Base-by-base conservation (phyloP, 2,888 invertebrate genomes). In the Tetropium fuscum region DNA sequence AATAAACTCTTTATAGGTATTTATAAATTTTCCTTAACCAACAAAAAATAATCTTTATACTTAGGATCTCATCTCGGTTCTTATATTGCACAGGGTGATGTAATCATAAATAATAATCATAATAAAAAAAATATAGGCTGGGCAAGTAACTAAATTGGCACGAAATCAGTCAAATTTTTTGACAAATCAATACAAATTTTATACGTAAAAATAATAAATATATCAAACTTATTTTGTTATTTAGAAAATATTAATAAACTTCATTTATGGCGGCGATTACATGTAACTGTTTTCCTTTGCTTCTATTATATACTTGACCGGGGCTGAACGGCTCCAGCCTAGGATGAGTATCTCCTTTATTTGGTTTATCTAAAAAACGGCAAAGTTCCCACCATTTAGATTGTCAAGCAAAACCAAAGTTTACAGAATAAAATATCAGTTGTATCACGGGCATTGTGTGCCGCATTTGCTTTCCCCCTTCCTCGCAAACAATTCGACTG, bases 301-400 rank as follows among this genome's bases (percentile, higher is more conserved):
- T 94, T 64, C 90, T 90, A 81, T 97, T 96, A 83, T 95, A 97
- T 13, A 97, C 93, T 81, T 97, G 96, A 0, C 96, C 95, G 0
- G 92, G 88, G 76, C 91, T 90, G 82, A 96, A 96, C 0, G 95
- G 94, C 77, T 95, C 93, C 51, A 95, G 83, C 60, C 93, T 87
- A 0, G 94, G 94, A 74, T 92, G 92, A 0, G 86, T 84, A 32
- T 85, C 85, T 34, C 76, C 78, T 73, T 84, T 84, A 54, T 82
- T 78, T 41, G 78, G 71, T 68, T 79, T 77, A 73, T 84, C 84
- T 84, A 68, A 40, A 73, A 53, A 13, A 20, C n/a, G n/a, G n/a
- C n/a, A n/a, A n/a, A n/a, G n/a, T n/a, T n/a, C n/a, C n/a, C n/a
- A n/a, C n/a, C n/a, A n/a, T n/a, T n/a, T n/a, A n/a, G n/a, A n/a